Base-by-base conservation (phyloP, 1,140 invertebrate species). In the Diachasma alloeum region DNA sequence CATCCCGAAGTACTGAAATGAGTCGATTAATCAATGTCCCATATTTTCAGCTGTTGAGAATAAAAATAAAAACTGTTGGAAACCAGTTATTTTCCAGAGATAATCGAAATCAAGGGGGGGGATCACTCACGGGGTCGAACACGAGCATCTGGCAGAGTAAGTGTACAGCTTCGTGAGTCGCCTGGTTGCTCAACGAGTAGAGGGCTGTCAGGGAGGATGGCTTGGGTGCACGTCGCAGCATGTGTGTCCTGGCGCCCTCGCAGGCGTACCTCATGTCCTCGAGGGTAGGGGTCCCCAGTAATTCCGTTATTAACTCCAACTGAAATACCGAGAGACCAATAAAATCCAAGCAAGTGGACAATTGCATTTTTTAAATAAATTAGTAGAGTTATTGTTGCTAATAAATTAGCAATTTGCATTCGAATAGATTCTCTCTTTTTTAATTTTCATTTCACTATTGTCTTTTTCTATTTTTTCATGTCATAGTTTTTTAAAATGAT, bases 121-220 rank as follows among this genome's bases (percentile, higher is more conserved):
- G 13, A 71, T 46, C 37, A 93, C 93, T 94, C 91, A 97, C 97
- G 66, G 98, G 97, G 93, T 99, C 97, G 90, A 99, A 99, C 71
- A 97, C 95, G 53, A 99, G 93, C 97, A 99, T 98, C 91, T 98
- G 96, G 86, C 95, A 97, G n/a, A 98, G 92, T 81, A 99, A 92
- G 91, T 99, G 97, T 72, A 99, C 97, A 72, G 98, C 98, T 91
- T 99, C 98, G 84, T 97, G 97, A 68, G 97, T 98, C 78, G 97
- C 97, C 87, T 98, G 96, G 81, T 93, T 94, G 73, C 95, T 96
- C 24, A 99, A 92, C 66, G 95, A 96, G 90, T 99, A 99, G 67
- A 99, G 92, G 39, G 96, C 95, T 74, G 96, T 94, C 70, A 99
- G 92, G 66, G 96, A 95, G 42, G 96, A 94, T 77, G 95, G 94